phyloP scores from a whole-genome alignment of 2,113 vertebrate genomes.

The Balaeniceps rex region DNA sequence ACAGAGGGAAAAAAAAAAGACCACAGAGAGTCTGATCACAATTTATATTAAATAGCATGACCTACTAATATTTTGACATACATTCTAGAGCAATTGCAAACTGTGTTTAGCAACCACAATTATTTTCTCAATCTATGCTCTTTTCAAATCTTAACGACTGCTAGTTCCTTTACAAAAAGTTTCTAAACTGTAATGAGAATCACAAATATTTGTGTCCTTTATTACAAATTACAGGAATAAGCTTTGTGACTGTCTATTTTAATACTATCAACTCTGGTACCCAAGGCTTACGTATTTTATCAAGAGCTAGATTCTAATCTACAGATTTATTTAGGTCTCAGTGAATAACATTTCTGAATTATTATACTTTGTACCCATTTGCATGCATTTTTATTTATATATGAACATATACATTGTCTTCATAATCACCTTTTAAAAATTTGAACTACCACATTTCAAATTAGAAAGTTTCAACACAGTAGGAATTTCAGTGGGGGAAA shows the following conservation, averaged over 20 bases:
- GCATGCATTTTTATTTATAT: background rate
- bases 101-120: background rate
- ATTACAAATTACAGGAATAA: background rate
- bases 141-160: background rate
- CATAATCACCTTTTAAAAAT: background rate
- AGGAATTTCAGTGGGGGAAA: background rate
- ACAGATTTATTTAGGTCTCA: background rate
- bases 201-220: background rate
- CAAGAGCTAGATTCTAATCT: background rate
- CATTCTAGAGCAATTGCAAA: background rate
- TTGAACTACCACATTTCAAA: background rate
- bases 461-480: background rate
- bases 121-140: background rate
- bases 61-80: background rate
- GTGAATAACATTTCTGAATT: background rate
- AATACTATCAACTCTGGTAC: background rate
- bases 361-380: background rate
- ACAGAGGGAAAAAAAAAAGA: background rate
- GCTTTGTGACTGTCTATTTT: background rate
- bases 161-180: background rate
- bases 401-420: background rate
- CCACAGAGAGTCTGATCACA: background rate
- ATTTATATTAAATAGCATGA: background rate
- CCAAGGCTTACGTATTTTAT: background rate
- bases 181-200: background rate